phyloP scores from a whole-genome alignment of 2,888 invertebrate species.

The Lasiommata megera region DNA sequence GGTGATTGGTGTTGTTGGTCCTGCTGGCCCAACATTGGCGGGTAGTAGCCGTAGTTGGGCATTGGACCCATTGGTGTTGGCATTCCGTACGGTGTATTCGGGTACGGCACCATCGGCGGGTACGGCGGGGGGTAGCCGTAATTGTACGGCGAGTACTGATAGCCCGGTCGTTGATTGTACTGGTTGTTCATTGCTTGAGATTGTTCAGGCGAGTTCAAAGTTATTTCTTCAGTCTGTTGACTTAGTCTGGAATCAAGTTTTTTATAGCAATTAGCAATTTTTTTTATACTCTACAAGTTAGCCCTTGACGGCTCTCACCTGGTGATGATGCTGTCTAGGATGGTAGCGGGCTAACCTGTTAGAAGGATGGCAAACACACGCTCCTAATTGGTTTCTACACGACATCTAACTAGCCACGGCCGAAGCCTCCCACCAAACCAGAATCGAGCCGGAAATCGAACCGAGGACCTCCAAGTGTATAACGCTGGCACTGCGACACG shows the following conservation, averaged over 20 bases:
- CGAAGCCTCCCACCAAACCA: no score
- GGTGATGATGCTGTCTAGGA: no score
- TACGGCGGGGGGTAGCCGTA: slow-evolving; percentile 58
- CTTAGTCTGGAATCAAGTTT: slow-evolving; percentile 56
- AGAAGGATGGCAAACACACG: no score
- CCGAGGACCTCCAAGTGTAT: no score
- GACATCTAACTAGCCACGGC: no score
- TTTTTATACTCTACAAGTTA: no score
- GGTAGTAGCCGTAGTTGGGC: slow-evolving; percentile 51
- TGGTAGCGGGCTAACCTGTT: no score
- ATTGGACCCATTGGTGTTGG: slow-evolving; percentile 47
- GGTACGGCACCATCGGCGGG: slow-evolving; percentile 53
- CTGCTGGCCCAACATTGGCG: slow-evolving; percentile 39
- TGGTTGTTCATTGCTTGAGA: slow-evolving; percentile 65
- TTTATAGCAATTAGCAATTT: neutral
- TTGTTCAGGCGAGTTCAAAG: slow-evolving; percentile 51
- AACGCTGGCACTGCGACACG: no score
- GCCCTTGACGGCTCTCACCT: no score
- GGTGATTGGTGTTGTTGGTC: slow-evolving; percentile 47
- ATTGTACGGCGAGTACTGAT: slow-evolving; percentile 51
- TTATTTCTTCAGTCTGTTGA: slow-evolving; percentile 66
- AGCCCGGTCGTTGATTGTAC: slow-evolving; percentile 64
- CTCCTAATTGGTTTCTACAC: no score
- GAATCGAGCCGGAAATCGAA: no score
- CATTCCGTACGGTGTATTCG: slow-evolving; percentile 60